Base-by-base conservation (phyloP, 1,140 invertebrate genomes). In the Diploscapter pachys region DNA sequence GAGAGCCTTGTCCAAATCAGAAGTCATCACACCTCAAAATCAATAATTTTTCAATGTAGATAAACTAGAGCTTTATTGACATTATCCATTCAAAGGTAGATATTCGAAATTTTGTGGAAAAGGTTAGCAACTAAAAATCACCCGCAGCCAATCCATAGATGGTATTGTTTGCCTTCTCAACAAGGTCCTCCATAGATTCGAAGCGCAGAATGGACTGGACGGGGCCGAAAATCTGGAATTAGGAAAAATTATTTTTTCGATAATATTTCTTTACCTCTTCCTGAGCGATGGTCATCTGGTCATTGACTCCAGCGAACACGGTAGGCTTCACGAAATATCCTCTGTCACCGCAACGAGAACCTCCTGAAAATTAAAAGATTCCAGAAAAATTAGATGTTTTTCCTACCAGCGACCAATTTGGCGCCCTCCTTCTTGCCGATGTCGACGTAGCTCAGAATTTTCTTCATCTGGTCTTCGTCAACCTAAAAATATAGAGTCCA, bases 321-420 rank as follows among this genome's bases (percentile, higher is more conserved):
- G 96, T 99, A 31, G 96, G 96, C 83, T 95, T 88, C 11, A 99
- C 89, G 86, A 91, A 99, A 86, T 92, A 98, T 0, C 96, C 96
- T 73, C 89, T 89, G 53, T 88, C 87, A 2, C 92, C 91, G 52
- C 57, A 73, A 55, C 76, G 65, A 9, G 48, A 55, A 56, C 73
- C 75, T 65, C 56, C 71, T 59, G 57, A 59, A 59, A 59, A 1
- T 31, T 31, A 31, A 31, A 31, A 31, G 0, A 1, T 31, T 31
- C 31, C 31, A 31, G 31, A 31, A 31, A 31, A 31, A 31, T 6
- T 83, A 85, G 31, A 31, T 31, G 31, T 31, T 31, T 31, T 31
- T 31, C 31, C 31, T 31, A 3, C 96, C 96, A 63, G 90, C 88
- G 9, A 93, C 88, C 57, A 98, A 85, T 81, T 90, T 91, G 57